Conservation (phyloP, 1,140 invertebrate genomes). For the Arion vulgaris region DNA sequence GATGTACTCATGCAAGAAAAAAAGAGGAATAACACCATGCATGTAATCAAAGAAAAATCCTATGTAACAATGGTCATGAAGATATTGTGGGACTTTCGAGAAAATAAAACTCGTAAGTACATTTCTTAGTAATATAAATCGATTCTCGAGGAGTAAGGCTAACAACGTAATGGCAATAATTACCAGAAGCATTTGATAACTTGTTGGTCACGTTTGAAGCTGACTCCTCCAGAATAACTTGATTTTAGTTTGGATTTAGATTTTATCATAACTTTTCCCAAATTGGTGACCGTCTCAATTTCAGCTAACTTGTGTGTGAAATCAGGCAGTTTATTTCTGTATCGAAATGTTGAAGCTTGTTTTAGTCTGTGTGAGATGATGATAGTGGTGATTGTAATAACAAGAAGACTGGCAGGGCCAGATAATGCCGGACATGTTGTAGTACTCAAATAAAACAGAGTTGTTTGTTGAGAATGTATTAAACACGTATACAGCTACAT, state of each 20-base stretch:
- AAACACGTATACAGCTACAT: conserved; percentile 1
- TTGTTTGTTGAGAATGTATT: conserved; percentile 7
- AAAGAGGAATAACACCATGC: neutral
- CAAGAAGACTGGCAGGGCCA: neutral
- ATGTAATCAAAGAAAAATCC: neutral
- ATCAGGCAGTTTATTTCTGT: neutral
- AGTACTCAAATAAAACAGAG: neutral
- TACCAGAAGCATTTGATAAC: conserved; percentile 18
- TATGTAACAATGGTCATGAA: neutral
- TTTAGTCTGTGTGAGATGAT: neutral
- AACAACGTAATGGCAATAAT: conserved; percentile 10
- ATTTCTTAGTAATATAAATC: neutral
- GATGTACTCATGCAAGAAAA: conserved; percentile 17
- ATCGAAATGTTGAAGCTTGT: neutral
- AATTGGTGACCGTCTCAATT: no score
- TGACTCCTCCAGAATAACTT: no score
- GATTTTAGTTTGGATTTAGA: neutral
- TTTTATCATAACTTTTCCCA: no score
- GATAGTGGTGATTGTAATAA: neutral
- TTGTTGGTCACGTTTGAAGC: neutral
- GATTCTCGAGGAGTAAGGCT: neutral
- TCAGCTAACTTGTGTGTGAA: no score
- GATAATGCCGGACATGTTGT: conserved; percentile 18
- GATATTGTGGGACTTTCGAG: neutral
- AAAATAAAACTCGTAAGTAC: conserved; percentile 5